These are phyloP conservation scores for Sinocyclocheilus anophthalmus DNA, from an alignment of 2,113 vertebrate genomes.

Conservation along the genomic window DNA sequence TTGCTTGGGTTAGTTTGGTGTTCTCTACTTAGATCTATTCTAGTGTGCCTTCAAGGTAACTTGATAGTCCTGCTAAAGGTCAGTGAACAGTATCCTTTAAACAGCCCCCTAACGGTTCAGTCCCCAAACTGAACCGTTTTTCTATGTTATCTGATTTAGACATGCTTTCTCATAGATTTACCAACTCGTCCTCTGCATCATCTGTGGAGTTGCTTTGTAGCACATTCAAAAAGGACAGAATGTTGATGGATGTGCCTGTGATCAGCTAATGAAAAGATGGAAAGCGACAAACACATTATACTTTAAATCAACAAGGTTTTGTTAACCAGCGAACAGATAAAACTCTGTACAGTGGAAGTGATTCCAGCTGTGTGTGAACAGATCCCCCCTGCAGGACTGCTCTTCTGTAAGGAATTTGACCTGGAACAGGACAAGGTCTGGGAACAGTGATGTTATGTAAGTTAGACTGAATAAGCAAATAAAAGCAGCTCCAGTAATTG, in stretches of 20 bases:
- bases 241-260: neutral
- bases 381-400: neutral
- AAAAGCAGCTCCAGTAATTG: neutral
- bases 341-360: neutral
- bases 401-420: constrained; percentile 9
- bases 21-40: neutral
- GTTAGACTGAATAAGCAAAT: neutral
- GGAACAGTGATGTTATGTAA: neutral
- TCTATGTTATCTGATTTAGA: neutral
- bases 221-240: neutral
- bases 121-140: neutral
- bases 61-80: constrained; percentile 21
- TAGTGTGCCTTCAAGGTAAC: neutral
- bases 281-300: neutral
- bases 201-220: neutral
- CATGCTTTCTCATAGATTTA: neutral
- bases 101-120: neutral
- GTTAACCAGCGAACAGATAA: neutral
- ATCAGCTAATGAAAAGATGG: neutral
- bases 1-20: neutral
- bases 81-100: neutral
- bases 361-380: neutral
- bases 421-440: neutral
- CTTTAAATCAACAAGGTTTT: neutral
- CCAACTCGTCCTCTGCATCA: neutral